Evolutionary conservation across 2,888 invertebrate species (phyloP), one percentile per base, ranked within the genome.

Genomic region (Malthinus seriepunctatus): DNA sequence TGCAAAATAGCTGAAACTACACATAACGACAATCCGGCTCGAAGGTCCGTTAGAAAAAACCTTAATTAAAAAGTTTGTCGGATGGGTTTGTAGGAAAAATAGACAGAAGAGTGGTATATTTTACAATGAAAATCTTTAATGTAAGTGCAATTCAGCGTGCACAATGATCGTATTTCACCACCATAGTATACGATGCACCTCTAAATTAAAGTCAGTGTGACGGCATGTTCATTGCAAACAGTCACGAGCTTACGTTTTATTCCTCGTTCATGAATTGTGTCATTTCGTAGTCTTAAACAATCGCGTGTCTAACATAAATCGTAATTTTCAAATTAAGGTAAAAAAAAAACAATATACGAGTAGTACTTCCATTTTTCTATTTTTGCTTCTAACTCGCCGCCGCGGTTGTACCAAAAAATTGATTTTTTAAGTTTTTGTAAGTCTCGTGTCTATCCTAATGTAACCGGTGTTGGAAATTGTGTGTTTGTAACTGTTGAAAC

Each of bases 211-310:
- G 61, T 56, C 48, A 52, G 53, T 59, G 60, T 56, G 63, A 63
- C 64, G 64, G 66, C 62, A 57, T 60, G 54, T 57, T 66, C 66
- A 66, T 66, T 66, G 66, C 66, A 50, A 49, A 54, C 51, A 66
- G 66, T 66, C 66, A 66, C 66, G 66, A 66, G 63, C 55, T 50
- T 39, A 33, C 39, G 45, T 54, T 63, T 60, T 59, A 55, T 59
- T 51, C 45, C 35, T 49, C 48, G 47, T 60, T 62, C 54, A 55
- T 55, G 47, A 56, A 23, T 59, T 49, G 39, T 56, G 42, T 42
- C 51, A 49, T 53, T 61, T 49, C 51, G 38, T 51, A 31, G 46
- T 46, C 23, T 42, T 42, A 42, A 42, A 42, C 14, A 15, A 42
- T 42, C 39, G 39, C 39, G 39, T 42, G 39, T 23, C 39, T 23